Percentiles rank a stretch among this genome's conserved stretches.
Evolutionary conservation across 2,113 vertebrate genomes (phyloP).

Genomic region (Dunckerocampus dactyliophorus): DNA sequence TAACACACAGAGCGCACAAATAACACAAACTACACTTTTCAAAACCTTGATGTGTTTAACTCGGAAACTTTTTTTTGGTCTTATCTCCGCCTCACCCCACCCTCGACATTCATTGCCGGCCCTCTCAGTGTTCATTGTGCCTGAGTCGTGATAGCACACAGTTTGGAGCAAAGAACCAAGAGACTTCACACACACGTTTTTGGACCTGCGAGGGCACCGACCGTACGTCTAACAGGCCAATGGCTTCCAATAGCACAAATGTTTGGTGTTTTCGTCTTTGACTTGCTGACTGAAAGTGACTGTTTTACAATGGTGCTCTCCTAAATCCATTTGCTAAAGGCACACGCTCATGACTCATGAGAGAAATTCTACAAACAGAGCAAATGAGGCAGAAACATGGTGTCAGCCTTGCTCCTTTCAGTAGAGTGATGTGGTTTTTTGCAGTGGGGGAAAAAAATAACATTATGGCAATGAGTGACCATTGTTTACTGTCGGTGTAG

Average conservation of each 20-base stretch:
- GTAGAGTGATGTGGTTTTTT: too few relatives aligned
- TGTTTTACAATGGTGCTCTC: slow-evolving; percentile 76
- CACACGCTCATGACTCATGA: slow-evolving; percentile 28
- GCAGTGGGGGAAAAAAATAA: slow-evolving; percentile 41
- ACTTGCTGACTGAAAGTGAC: slow-evolving; percentile 50
- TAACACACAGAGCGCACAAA: slow-evolving; percentile 47
- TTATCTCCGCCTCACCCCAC: slow-evolving; percentile 53
- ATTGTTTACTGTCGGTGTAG: slow-evolving; percentile 53
- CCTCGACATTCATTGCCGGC: slow-evolving; percentile 37
- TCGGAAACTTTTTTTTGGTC: slow-evolving; percentile 53
- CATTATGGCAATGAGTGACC: slow-evolving; percentile 47
- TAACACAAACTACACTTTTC: slow-evolving; percentile 27
- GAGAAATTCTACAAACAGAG: slow-evolving; percentile 38
- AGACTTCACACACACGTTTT: slow-evolving; percentile 46
- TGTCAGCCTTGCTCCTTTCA: slow-evolving; percentile 54
- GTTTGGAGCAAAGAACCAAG: slow-evolving; percentile 39
- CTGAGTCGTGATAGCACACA: slow-evolving; percentile 40
- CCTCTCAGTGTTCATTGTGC: slow-evolving; percentile 61
- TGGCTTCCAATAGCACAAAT: slow-evolving; percentile 50
- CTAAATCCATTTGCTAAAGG: slow-evolving; percentile 39
- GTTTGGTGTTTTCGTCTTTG: slow-evolving; percentile 36
- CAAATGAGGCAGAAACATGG: slow-evolving; percentile 49
- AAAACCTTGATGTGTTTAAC: slow-evolving; percentile 52
- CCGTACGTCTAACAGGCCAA: slow-evolving; percentile 29
- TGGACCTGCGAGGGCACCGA: slow-evolving; percentile 29